These are phyloP conservation scores for Platysternon megacephalum DNA, from an alignment of 2,113 vertebrate species.

Conservation along the genomic window DNA sequence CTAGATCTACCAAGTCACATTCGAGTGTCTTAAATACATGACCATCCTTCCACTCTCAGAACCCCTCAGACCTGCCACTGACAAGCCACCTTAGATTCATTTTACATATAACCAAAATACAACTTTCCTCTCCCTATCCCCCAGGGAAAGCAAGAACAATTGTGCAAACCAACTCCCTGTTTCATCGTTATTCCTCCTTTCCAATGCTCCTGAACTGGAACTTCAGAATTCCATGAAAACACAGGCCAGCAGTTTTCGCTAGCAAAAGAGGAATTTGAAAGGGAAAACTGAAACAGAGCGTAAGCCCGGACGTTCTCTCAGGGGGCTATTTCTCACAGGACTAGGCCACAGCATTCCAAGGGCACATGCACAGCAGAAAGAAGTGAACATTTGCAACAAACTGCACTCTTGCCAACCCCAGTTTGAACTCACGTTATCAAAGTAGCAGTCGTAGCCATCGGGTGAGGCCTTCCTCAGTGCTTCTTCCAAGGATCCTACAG, in stretches of 20 bases:
- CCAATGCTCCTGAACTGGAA: too few relatives aligned
- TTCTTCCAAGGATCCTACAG: constrained; percentile 83
- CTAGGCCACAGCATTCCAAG: background rate
- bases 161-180: background rate
- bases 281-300: background rate
- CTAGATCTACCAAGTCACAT: background rate
- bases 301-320: background rate
- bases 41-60: background rate
- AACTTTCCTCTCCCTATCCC: background rate
- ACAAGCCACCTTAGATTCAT: background rate
- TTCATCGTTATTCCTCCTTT: too few relatives aligned
- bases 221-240: too few relatives aligned
- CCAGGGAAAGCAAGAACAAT: background rate
- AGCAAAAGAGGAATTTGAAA: background rate
- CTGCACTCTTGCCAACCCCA: background rate
- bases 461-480: constrained; percentile 84
- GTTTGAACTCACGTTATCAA: constrained; percentile 87
- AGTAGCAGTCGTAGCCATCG: constrained; percentile 89
- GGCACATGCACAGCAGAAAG: background rate
- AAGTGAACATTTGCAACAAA: background rate
- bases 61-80: background rate
- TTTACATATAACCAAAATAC: background rate
- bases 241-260: background rate
- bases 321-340: background rate
- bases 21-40: too few relatives aligned